These are phyloP conservation scores for Acanthurus lineatus DNA, from an alignment of 2,797 vertebrate species.

Conservation along the genomic window DNA sequence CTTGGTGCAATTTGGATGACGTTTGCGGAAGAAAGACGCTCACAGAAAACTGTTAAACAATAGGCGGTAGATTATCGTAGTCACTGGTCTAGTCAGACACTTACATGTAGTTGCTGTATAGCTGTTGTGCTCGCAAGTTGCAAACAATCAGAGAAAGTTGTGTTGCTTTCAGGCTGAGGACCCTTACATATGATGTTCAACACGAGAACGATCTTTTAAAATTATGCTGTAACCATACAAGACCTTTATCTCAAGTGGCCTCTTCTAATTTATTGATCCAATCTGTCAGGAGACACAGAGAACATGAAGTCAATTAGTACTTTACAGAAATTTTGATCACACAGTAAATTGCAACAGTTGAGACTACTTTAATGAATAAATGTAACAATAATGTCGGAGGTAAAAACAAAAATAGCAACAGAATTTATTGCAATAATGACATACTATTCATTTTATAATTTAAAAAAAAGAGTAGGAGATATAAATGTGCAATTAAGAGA, in stretches of 20 bases:
- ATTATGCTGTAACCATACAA: slow-evolving; percentile 74
- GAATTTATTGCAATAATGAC: slow-evolving; percentile 81
- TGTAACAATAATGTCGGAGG: slow-evolving; percentile 51
- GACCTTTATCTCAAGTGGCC: slow-evolving; percentile 81
- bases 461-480: slow-evolving; percentile 88
- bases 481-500: slow-evolving; percentile 89
- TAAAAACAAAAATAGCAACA: slow-evolving; percentile 86
- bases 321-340: slow-evolving; percentile 49
- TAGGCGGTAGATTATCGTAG: slow-evolving; percentile 84
- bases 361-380: slow-evolving; percentile 62
- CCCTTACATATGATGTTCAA: slow-evolving; percentile 82
- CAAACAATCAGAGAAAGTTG: slow-evolving; percentile 81
- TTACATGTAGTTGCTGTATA: slow-evolving; percentile 89
- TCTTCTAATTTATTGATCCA: slow-evolving; percentile 73
- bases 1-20: slow-evolving; percentile 89
- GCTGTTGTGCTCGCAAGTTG: slow-evolving; percentile 87
- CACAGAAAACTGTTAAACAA: slow-evolving; percentile 71
- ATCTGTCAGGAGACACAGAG: slow-evolving; percentile 50
- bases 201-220: slow-evolving; percentile 72
- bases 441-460: slow-evolving; percentile 81
- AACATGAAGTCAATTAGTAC: slow-evolving; percentile 35
- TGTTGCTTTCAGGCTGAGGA: slow-evolving; percentile 75
- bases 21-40: slow-evolving; percentile 86
- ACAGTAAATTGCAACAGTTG: slow-evolving; percentile 47
- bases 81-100: slow-evolving; percentile 92